Percentiles rank a stretch among this genome's conserved stretches.
Conservation (phyloP, 2,113 vertebrate genomes). For the Lagopus muta region DNA sequence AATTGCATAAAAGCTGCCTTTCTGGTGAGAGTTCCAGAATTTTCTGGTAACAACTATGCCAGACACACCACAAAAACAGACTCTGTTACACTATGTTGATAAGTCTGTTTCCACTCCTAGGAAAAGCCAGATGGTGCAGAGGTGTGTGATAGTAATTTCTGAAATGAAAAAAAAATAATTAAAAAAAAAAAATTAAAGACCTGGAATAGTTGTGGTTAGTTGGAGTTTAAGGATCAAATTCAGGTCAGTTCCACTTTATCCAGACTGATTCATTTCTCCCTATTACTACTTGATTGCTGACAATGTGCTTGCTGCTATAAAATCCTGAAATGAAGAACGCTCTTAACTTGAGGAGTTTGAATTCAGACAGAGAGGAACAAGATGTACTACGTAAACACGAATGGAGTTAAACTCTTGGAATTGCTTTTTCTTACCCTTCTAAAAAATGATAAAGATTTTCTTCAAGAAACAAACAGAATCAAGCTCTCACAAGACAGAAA, state of each 20-base stretch:
- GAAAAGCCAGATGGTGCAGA: conserved; percentile 37
- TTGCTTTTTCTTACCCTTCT: not conserved
- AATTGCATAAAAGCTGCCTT: not conserved
- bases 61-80: conserved; percentile 29
- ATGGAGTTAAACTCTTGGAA: not conserved
- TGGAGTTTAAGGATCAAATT: conserved; percentile 36
- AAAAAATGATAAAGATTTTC: not conserved
- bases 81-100: not conserved
- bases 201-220: not conserved
- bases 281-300: not conserved
- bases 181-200: not conserved
- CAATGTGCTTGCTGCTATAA: not conserved
- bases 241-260: not conserved
- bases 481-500: not conserved
- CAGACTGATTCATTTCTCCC: not conserved
- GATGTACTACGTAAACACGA: not conserved
- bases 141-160: conserved; percentile 12
- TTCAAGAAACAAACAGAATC: not conserved
- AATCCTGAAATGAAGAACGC: not conserved
- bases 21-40: conserved; percentile 29
- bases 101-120: conserved; percentile 32
- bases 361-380: not conserved
- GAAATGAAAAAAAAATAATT: not conserved
- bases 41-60: not conserved
- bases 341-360: not conserved